Evolutionary conservation across 2,113 vertebrate genomes (phyloP).

Genomic region (Brachyistius frenatus): DNA sequence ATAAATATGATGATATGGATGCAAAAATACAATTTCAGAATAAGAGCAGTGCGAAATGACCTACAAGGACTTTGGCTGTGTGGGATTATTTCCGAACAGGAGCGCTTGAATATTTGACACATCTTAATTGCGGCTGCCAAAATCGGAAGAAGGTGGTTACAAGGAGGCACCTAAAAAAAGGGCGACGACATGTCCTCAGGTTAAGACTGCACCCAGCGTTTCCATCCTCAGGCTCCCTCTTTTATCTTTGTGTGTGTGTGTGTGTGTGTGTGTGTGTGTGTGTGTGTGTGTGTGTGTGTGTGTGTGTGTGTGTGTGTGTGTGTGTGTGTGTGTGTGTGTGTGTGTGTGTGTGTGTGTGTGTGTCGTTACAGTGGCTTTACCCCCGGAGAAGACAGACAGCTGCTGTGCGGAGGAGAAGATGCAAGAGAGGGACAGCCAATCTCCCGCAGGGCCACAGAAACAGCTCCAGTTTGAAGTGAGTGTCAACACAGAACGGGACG

Average conservation of each 20-base stretch:
- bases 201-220: slow-evolving; percentile 64
- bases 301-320: slow-evolving; percentile 40
- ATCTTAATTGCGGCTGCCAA: slow-evolving; percentile 66
- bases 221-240: slow-evolving; percentile 69
- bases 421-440: slow-evolving; percentile 87
- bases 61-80: slow-evolving; percentile 9
- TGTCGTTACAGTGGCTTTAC: slow-evolving; percentile 90
- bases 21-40: slow-evolving; percentile 4
- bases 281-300: slow-evolving; percentile 40
- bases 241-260: slow-evolving; percentile 67
- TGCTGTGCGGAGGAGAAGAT: slow-evolving; percentile 92
- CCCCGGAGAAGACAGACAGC: slow-evolving; percentile 93
- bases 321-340: slow-evolving; percentile 53
- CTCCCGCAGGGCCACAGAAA: slow-evolving; percentile 88
- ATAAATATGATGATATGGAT: background rate
- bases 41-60: slow-evolving; percentile 1
- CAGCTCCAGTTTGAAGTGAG: slow-evolving; percentile 98
- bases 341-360: slow-evolving; percentile 49
- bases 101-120: slow-evolving; percentile 39
- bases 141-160: slow-evolving; percentile 55
- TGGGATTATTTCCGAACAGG: slow-evolving; percentile 19
- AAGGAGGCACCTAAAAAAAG: slow-evolving; percentile 50
- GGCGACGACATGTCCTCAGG: slow-evolving; percentile 64
- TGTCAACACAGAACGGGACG: slow-evolving; percentile 61
- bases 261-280: slow-evolving; percentile 48